phyloP scores from a whole-genome alignment of 2,888 invertebrate species.

The Linnaemya tessellans region DNA sequence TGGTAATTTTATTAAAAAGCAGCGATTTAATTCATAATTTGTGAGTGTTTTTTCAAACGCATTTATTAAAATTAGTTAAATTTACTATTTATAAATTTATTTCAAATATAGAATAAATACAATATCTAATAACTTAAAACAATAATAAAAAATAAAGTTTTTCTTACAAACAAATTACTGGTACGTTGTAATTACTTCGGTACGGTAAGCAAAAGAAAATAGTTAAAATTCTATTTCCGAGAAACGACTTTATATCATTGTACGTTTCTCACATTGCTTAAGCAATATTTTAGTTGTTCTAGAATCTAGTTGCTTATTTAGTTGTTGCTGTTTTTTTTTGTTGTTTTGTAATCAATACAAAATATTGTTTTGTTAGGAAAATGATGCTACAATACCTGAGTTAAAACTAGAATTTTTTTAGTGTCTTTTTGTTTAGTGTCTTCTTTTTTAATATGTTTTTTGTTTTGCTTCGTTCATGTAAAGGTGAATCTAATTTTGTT shows the following conservation, averaged over 20 bases:
- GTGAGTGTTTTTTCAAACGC: slow-evolving; percentile 39
- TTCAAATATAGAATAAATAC: slow-evolving; percentile 65
- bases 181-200: slow-evolving; percentile 40
- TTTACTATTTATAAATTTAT: slow-evolving; percentile 59
- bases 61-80: slow-evolving; percentile 68
- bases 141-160: slow-evolving; percentile 50
- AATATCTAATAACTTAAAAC: slow-evolving; percentile 60
- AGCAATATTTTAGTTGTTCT: slow-evolving; percentile 34
- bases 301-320: slow-evolving; percentile 18
- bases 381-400: slow-evolving; percentile 69
- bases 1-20: background rate
- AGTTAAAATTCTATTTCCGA: slow-evolving; percentile 33
- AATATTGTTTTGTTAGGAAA: slow-evolving; percentile 47
- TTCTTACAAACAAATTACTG: slow-evolving; percentile 51
- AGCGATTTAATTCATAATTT: background rate
- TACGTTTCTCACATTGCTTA: slow-evolving; percentile 6
- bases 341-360: slow-evolving; percentile 53
- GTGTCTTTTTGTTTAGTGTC: slow-evolving; percentile 12
- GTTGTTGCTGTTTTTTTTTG: slow-evolving; percentile 13
- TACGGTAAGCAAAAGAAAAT: slow-evolving; percentile 44
- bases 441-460: background rate
- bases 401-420: slow-evolving; percentile 57
- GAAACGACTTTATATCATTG: background rate
- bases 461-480: slow-evolving; percentile 16
- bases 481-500: slow-evolving; percentile 66